These are phyloP conservation scores for Melopsittacus undulatus DNA, from an alignment of 2,797 vertebrate species.

Conservation along the genomic window DNA sequence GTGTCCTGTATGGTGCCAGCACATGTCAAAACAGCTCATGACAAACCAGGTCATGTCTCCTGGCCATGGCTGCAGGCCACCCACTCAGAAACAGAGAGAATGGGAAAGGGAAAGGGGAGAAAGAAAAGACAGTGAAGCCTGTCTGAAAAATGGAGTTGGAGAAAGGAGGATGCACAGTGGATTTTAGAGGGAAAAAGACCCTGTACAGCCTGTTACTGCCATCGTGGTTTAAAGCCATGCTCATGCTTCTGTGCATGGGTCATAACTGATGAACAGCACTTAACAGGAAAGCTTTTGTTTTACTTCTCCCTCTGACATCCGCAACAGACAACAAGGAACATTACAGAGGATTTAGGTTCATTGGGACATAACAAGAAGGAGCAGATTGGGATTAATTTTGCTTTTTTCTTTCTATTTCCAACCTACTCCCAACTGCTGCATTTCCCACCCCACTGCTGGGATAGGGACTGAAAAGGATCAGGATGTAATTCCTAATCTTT, in stretches of 20 bases:
- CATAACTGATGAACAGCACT: not conserved
- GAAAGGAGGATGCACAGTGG: not conserved
- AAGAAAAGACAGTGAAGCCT: not conserved
- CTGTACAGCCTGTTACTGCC: not conserved
- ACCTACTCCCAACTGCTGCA: not conserved
- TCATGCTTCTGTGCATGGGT: not conserved
- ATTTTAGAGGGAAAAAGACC: not conserved
- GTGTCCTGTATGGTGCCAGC: not conserved
- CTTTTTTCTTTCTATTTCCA: not conserved
- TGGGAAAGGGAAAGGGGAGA: not conserved
- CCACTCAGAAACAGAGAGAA: accelerated
- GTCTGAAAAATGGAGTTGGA: not conserved
- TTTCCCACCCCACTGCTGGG: slow-evolving; percentile 41
- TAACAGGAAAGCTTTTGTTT: not conserved
- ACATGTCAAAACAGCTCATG: not conserved
- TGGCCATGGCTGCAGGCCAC: not conserved
- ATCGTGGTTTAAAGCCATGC: not conserved
- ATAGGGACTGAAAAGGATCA: not conserved
- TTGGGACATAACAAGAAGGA: not conserved
- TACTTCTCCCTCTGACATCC: not conserved
- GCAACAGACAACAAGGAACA: not conserved
- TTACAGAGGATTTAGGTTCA: not conserved
- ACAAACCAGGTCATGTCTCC: not conserved
- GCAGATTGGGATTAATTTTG: not conserved
- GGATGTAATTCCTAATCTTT: not conserved